A percentile compares a stretch with the other conserved stretches of the same genome.
Evolutionary conservation across 2,113 vertebrate species (phyloP).

Genomic region (Lepus europaeus): DNA sequence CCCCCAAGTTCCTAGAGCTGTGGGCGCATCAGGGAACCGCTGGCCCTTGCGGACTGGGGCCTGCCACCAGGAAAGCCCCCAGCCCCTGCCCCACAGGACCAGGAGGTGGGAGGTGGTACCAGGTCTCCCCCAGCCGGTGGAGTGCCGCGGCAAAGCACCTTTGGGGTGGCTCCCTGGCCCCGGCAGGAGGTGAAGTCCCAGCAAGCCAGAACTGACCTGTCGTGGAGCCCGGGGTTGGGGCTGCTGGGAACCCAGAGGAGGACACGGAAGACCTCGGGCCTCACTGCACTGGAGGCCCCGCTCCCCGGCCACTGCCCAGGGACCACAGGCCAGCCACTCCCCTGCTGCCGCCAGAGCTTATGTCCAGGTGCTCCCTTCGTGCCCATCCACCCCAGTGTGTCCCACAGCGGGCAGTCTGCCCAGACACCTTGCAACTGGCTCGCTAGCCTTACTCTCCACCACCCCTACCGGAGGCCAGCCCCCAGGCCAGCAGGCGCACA

Average conservation of each 20-base stretch:
- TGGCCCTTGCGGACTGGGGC: no score
- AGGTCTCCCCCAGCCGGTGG: no score
- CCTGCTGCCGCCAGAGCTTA: neutral
- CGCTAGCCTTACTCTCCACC: neutral
- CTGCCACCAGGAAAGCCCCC: neutral
- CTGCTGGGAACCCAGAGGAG: neutral
- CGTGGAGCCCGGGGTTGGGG: neutral
- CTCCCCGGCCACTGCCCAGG: no score
- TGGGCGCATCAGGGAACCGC: no score
- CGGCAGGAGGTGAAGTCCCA: neutral
- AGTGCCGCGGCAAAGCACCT: neutral
- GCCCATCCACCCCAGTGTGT: neutral
- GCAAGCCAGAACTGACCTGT: neutral
- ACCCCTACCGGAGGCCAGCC: neutral
- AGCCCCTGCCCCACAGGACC: neutral
- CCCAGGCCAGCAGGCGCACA: neutral
- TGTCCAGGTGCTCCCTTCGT: neutral
- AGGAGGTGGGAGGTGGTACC: neutral
- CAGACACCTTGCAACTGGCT: neutral
- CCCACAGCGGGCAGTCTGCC: neutral
- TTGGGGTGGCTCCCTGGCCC: neutral
- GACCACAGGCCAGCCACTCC: neutral
- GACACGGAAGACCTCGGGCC: neutral
- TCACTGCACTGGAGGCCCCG: neutral
- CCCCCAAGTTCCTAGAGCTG: neutral